Evolutionary conservation across 2,113 vertebrate species (phyloP), one percentile per base, ranked within the genome.

Genomic region (Oostethus manadensis): DNA sequence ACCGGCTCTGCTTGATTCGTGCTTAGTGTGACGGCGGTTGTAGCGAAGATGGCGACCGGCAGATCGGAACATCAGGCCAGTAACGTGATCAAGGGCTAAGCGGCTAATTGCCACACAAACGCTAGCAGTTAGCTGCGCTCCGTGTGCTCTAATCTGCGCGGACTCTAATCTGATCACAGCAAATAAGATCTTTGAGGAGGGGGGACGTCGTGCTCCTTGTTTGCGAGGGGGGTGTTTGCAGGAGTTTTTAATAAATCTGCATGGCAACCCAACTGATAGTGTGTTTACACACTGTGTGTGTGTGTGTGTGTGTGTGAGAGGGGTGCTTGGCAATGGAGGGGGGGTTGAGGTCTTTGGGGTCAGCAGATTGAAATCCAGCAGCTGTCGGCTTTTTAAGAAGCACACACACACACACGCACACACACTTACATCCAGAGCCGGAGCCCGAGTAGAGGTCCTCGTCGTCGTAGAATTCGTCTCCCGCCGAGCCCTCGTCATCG

Each of bases 381-480:
- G 79, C 82, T 87, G 85, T 81, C 65, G 62, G 76, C 60, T 78
- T 76, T 60, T 60, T 78, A 79, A 82, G 67, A 73, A 79, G 58
- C 58, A 57, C 57, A 66, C 79, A 59, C 56, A n/a, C 48, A 56
- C 44, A 51, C 10, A 83, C 83, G 40, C 26, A 43, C 29, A 46
- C 29, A 61, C 42, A 90, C 90, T 91, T 73, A 91, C 90, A 88
- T 68, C 90, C 90, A 56, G 90, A 91, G 51, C 90, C 90, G 0
- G 90, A 91, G 77, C 90, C 90, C 2, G 90, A 91, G 82, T 86
- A 90, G 48, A 88, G 80, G 70, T 91, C 90, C 60, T 91, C 90
- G 1, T 91, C 90, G 10, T 91, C 90, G 4, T 72, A 85, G 72
- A 87, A 83, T 4, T 83, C 89, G 23, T 88, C 82, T 66, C 73